phyloP scores from a whole-genome alignment of 2,888 invertebrate species.

The Ophraella communa region DNA sequence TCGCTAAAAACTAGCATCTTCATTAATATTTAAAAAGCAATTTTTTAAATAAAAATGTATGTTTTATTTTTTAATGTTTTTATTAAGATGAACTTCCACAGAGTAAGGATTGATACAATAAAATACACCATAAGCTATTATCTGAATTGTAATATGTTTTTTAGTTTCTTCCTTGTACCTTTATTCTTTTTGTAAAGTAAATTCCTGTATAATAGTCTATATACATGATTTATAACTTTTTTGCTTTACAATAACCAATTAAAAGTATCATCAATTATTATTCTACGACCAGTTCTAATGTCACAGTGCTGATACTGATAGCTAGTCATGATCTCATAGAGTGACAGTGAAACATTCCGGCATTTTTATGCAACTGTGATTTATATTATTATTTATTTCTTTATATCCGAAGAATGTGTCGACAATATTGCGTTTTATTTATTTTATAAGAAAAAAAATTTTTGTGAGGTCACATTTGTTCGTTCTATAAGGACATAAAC shows the following conservation, averaged over 20 bases:
- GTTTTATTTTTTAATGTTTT: too few relatives aligned
- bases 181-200: too few relatives aligned
- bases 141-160: too few relatives aligned
- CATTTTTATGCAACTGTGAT: conserved; percentile 27
- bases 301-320: conserved; percentile 31
- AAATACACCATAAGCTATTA: too few relatives aligned
- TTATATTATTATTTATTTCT: conserved; percentile 30
- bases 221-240: conserved; percentile 39
- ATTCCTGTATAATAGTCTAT: conserved; percentile 31
- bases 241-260: conserved; percentile 35
- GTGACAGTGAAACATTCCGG: conserved; percentile 27
- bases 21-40: too few relatives aligned
- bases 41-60: too few relatives aligned
- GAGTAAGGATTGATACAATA: too few relatives aligned
- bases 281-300: conserved; percentile 38
- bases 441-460: neutral
- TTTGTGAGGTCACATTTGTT: neutral
- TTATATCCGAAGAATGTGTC: conserved; percentile 19
- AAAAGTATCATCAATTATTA: conserved; percentile 38
- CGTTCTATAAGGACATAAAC: neutral
- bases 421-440: conserved; percentile 6
- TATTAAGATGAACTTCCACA: too few relatives aligned
- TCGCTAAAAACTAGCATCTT: too few relatives aligned
- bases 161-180: too few relatives aligned
- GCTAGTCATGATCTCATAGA: conserved; percentile 30